These are phyloP conservation scores for Brachionus manjavacas DNA, from an alignment of 1,140 invertebrate genomes.

Conservation along the genomic window DNA sequence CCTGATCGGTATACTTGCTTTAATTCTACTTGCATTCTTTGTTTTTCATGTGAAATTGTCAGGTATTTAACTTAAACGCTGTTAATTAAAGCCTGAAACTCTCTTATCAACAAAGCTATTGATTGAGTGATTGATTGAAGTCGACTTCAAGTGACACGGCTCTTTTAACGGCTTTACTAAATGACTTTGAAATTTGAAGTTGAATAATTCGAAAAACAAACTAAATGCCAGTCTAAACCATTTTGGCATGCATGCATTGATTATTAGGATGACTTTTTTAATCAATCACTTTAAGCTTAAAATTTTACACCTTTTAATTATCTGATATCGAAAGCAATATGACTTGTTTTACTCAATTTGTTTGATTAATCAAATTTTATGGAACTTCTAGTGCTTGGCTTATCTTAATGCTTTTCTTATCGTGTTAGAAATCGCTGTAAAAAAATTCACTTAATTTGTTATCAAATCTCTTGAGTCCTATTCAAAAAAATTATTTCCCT, in stretches of 20 bases:
- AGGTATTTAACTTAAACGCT: not conserved
- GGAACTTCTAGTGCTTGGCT: not conserved
- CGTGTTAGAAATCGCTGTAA: not conserved
- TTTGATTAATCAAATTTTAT: slow-evolving; percentile 22
- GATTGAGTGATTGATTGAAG: slow-evolving; percentile 34
- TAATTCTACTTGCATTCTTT: not conserved
- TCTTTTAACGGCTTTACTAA: not conserved
- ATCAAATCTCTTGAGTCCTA: not conserved
- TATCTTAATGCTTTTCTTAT: slow-evolving; percentile 19
- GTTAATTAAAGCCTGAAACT: slow-evolving; percentile 1
- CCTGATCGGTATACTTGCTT: slow-evolving; percentile 25
- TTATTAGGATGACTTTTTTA: not conserved
- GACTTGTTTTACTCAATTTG: slow-evolving; percentile 29
- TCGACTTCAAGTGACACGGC: not conserved
- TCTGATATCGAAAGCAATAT: not conserved
- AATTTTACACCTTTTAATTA: slow-evolving; percentile 23
- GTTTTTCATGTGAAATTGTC: not conserved
- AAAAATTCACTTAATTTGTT: slow-evolving; percentile 18
- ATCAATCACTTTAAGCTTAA: not conserved
- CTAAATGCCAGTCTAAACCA: not conserved
- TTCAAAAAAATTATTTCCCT: not conserved
- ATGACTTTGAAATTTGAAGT: slow-evolving; percentile 1
- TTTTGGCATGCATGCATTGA: not conserved
- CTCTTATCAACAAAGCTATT: slow-evolving; percentile 17
- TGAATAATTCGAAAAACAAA: slow-evolving; percentile 24